Evolutionary conservation across 1,140 invertebrate genomes (phyloP).

Genomic region (Parapsyche elsis): DNA sequence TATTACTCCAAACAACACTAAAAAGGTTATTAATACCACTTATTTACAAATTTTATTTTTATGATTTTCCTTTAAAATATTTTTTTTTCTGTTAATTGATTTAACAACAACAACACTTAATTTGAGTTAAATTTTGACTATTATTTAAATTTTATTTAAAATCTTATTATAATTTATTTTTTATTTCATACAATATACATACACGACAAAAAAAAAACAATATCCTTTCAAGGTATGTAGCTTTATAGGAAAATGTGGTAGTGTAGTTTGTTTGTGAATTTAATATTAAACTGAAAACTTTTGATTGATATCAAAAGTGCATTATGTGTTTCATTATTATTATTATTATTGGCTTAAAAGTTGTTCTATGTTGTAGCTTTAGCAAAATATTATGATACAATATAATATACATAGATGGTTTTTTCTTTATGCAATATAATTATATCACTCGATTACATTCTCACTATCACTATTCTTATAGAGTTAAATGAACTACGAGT

Average conservation of each 20-base stretch:
- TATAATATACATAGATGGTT: not conserved
- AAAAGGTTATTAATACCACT: slow-evolving; percentile 60
- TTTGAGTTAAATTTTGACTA: not conserved
- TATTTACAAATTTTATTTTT: slow-evolving; percentile 9
- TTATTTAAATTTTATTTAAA: not conserved
- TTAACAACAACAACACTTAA: not conserved
- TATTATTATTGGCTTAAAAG: slow-evolving; percentile 7
- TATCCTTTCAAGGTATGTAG: not conserved
- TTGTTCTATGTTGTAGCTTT: slow-evolving; percentile 32
- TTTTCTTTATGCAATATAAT: not conserved
- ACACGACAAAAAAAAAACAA: not conserved
- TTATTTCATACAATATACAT: not conserved
- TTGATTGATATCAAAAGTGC: too few relatives aligned
- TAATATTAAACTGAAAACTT: not conserved
- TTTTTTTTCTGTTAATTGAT: slow-evolving; percentile 1
- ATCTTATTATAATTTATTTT: slow-evolving; percentile 2
- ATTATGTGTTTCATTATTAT: too few relatives aligned
- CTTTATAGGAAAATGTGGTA: not conserved
- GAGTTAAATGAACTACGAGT: not conserved
- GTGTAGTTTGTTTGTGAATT: not conserved
- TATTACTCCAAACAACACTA: slow-evolving; percentile 62
- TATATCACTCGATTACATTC: not conserved
- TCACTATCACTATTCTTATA: not conserved
- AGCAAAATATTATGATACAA: not conserved
- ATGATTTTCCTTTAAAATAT: not conserved